Evolutionary conservation across 1,140 invertebrate species (phyloP).

Genomic region (Lasaia peninsularis): DNA sequence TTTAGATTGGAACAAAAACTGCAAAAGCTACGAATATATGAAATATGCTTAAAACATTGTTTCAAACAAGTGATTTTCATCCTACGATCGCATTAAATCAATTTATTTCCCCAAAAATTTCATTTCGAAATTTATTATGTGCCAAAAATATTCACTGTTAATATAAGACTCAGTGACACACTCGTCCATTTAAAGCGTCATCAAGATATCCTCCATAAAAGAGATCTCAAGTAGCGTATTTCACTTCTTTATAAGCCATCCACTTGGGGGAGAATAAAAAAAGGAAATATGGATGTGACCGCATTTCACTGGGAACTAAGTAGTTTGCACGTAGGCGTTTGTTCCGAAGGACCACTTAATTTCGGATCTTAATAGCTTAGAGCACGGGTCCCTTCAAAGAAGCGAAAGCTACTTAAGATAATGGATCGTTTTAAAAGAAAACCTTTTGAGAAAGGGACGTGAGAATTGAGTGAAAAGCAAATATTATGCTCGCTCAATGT

Average conservation of each 20-base stretch:
- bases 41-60: too few species aligned
- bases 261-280: constrained; percentile 8
- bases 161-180: neutral
- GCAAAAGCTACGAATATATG: too few species aligned
- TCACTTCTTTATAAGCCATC: constrained; percentile 7
- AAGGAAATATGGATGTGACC: constrained; percentile 12
- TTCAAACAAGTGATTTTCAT: too few species aligned
- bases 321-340: constrained; percentile 12
- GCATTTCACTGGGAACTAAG: constrained; percentile 6
- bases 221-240: constrained; percentile 9
- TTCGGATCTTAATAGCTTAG: constrained; percentile 10
- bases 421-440: constrained; percentile 7
- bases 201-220: constrained; percentile 2
- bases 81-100: too few species aligned
- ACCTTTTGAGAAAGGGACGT: neutral
- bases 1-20: too few species aligned
- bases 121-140: neutral
- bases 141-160: neutral
- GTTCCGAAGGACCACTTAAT: constrained; percentile 9
- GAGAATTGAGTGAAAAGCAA: constrained; percentile 3
- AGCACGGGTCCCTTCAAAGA: constrained; percentile 11
- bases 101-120: too few species aligned
- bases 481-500: neutral
- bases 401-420: constrained; percentile 5
- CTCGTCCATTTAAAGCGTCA: neutral